Base-by-base conservation (phyloP, 2,888 invertebrate genomes). In the Ptilodon capucinus region DNA sequence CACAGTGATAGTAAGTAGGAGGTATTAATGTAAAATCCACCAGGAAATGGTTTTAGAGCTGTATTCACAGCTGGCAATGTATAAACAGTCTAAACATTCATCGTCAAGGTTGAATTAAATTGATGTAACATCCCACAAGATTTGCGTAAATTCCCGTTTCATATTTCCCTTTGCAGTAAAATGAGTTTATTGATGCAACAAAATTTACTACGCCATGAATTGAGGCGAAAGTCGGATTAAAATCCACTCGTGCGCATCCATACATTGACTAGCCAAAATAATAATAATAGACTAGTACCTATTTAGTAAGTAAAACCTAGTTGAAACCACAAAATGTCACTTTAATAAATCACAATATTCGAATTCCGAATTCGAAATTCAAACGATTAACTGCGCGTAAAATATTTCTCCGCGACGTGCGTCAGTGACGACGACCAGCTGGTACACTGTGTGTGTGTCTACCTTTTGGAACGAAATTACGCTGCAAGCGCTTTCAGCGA, bases 241-340 rank as follows among this genome's bases (percentile, higher is more conserved):
- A 35, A 60, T 48, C 49, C 80, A 83, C 81, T 86, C 81, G 72
- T 76, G 85, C 84, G 84, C 83, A 83, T 86, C 84, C 76, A 79
- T 64, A 56, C 58, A 65, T 58, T 73, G 74, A 75, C 74, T 69
- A 63, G 72, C 38, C 51, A 51, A 66, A 53, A 43, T 44, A 48
- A 48, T 38, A 55, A 51, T 53, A 53, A 57, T 44, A 52, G 47
- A 13, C 1, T 21, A 21, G 11, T 39, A 16, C 3, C 3, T 19
- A 21, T 14, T 5, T 1, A 23, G 13, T 11, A 38, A 45, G 43
- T 40, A 44, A 9, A 45, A 38, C 32, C 32, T 32, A n/a, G 32
- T 28, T 40, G 35, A 30, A 25, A 25, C 16, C 13, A 9, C n/a
- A 60, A 51, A 48, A 48, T 48, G 48, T 51, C 60, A 65, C 64